These are phyloP conservation scores for Vipera ursinii DNA, from an alignment of 2,797 vertebrate genomes.

Conservation along the genomic window DNA sequence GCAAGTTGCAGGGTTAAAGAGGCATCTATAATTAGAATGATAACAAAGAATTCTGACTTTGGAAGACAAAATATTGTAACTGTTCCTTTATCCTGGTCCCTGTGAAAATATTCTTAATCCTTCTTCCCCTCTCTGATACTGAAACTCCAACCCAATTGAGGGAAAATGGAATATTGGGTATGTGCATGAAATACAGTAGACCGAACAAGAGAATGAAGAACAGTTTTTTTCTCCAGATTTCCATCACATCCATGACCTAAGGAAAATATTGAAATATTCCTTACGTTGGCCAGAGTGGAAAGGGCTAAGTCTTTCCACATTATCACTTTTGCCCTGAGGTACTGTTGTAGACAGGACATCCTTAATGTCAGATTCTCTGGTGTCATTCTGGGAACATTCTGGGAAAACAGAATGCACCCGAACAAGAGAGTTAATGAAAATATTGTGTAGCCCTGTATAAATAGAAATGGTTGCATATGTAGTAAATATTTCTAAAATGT, in stretches of 20 bases:
- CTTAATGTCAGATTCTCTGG: background rate
- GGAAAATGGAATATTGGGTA: background rate
- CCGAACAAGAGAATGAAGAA: background rate
- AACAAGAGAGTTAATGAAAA: background rate
- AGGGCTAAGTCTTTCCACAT: background rate
- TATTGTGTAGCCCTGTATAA: background rate
- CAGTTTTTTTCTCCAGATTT: background rate
- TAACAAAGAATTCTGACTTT: background rate
- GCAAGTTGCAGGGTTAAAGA: background rate
- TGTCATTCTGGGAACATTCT: background rate
- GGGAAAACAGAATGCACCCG: background rate
- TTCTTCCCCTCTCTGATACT: background rate
- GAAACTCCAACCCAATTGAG: background rate
- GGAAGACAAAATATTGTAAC: background rate
- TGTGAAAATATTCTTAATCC: background rate
- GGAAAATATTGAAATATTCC: background rate
- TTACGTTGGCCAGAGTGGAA: background rate
- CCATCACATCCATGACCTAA: background rate
- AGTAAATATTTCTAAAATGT: slow-evolving; percentile 2
- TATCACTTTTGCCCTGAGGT: background rate
- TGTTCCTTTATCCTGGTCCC: background rate
- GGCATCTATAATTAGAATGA: background rate
- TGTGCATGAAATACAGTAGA: background rate
- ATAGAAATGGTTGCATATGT: background rate
- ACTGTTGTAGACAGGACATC: background rate